These are phyloP conservation scores for Phalanger gymnotis DNA, from an alignment of 2,797 vertebrate species.

Conservation along the genomic window DNA sequence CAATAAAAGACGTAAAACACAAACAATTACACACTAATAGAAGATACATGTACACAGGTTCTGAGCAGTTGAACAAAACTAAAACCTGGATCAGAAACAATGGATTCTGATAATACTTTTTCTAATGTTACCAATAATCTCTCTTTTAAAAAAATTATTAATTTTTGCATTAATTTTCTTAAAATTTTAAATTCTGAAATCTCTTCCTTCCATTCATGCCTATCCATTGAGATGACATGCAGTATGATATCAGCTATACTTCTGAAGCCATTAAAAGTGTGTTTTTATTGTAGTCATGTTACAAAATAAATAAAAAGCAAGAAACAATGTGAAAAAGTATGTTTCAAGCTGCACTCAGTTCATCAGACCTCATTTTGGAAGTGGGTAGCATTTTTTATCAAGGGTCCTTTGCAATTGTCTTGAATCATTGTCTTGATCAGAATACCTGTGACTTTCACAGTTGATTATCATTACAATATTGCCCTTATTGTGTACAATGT, in stretches of 20 bases:
- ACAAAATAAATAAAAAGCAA: background rate
- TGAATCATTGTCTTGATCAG: background rate
- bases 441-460: background rate
- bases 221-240: background rate
- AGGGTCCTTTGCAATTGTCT: background rate
- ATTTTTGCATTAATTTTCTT: background rate
- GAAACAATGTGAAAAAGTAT: background rate
- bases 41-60: background rate
- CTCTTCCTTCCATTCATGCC: background rate
- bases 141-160: background rate
- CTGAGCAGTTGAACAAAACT: background rate
- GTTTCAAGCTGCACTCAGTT: background rate
- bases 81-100: background rate
- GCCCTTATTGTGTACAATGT: background rate
- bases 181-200: background rate
- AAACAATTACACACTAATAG: background rate
- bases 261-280: background rate
- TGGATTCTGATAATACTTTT: background rate
- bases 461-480: background rate
- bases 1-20: background rate
- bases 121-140: background rate
- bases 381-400: background rate
- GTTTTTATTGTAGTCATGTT: background rate
- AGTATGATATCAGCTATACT: background rate
- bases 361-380: background rate